Evolutionary conservation across 2,888 invertebrate genomes (phyloP).

Genomic region (Lordiphosa fenestrarum): DNA sequence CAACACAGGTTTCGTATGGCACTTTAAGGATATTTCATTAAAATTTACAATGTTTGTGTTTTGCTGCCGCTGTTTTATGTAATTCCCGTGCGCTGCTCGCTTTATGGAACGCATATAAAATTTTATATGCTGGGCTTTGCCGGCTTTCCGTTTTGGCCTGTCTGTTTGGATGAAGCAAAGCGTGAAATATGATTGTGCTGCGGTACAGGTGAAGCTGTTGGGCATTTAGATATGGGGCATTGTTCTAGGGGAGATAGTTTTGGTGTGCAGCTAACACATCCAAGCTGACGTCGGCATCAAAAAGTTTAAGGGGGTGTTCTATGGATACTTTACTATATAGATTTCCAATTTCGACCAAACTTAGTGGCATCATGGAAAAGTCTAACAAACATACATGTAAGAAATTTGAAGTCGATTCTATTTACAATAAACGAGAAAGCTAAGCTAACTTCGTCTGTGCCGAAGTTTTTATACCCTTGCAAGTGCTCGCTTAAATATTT

Average conservation of each 20-base stretch:
- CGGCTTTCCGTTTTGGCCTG: conserved; percentile 33
- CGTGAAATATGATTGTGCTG: conserved; percentile 71
- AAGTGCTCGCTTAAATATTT: no score
- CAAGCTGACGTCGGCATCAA: no score
- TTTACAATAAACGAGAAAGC: no score
- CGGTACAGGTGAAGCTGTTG: conserved; percentile 27
- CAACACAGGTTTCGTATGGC: conserved; percentile 34
- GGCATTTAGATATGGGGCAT: conserved; percentile 2
- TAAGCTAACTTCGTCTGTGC: no score
- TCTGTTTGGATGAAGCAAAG: conserved; percentile 59
- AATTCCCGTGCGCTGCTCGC: conserved; percentile 34
- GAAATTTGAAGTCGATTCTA: no score
- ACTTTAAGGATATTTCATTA: conserved; percentile 60
- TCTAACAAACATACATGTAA: no score
- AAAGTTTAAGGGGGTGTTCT: no score
- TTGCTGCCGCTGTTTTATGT: conserved; percentile 12
- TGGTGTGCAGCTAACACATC: background rate
- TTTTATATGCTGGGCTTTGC: conserved; percentile 33
- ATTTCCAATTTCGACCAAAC: no score
- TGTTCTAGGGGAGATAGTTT: rapidly evolving
- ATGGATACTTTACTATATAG: no score
- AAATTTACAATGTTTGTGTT: conserved; percentile 52
- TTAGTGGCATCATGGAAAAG: no score
- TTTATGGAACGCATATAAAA: conserved; percentile 57
- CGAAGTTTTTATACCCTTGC: no score